phyloP scores from a whole-genome alignment of 2,113 vertebrate species.

The Paedocypris sp. region DNA sequence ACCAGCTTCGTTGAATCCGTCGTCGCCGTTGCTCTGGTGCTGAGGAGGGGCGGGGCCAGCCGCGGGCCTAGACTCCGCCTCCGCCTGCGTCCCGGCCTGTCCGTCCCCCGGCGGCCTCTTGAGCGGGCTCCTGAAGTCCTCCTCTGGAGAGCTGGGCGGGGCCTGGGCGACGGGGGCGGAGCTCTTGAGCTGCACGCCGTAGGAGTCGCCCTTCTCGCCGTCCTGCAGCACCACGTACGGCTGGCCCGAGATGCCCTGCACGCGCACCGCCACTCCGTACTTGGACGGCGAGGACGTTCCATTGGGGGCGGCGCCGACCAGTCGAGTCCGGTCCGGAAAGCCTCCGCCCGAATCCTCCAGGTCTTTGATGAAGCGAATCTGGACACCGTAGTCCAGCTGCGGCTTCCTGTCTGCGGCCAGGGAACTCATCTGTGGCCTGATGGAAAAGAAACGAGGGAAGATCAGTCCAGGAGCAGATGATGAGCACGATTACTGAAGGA shows the following conservation, averaged over 20 bases:
- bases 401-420: conserved; percentile 63
- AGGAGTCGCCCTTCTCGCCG: conserved; percentile 77
- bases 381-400: conserved; percentile 81
- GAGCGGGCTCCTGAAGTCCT: conserved; percentile 53
- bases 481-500: too few relatives aligned
- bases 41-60: conserved; percentile 27
- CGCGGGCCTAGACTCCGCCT: conserved; percentile 20
- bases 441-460: conserved; percentile 6
- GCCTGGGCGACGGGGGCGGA: conserved; percentile 41
- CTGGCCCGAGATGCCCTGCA: conserved; percentile 91
- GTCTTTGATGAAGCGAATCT: conserved; percentile 92
- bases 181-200: conserved; percentile 70
- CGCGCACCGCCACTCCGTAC: conserved; percentile 82
- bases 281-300: conserved; percentile 57
- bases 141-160: conserved; percentile 40
- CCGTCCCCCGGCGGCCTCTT: conserved; percentile 63
- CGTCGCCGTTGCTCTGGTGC: neutral
- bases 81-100: conserved; percentile 52
- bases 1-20: conserved; percentile 27
- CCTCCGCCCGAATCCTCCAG: conserved; percentile 59
- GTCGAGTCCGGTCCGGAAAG: conserved; percentile 44
- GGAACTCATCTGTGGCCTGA: conserved; percentile 52
- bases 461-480: conserved; percentile 1
- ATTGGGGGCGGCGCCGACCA: conserved; percentile 12
- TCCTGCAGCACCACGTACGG: conserved; percentile 90